phyloP scores from a whole-genome alignment of 2,888 invertebrate genomes.

The Oxystoma pomonae region DNA sequence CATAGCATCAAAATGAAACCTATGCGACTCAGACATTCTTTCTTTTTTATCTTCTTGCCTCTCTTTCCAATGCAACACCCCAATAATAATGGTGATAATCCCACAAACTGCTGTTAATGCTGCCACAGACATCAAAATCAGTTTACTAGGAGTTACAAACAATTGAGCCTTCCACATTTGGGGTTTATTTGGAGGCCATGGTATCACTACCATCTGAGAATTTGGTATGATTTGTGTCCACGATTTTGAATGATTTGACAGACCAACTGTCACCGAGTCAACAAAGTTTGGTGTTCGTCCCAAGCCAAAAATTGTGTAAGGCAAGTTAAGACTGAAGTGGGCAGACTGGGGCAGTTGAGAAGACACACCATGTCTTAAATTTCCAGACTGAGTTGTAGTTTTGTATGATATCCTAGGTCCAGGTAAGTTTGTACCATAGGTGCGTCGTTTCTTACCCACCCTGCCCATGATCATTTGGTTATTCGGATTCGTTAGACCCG shows the following conservation, averaged over 20 bases:
- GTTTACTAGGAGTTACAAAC: slow-evolving; percentile 91
- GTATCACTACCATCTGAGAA: slow-evolving; percentile 95
- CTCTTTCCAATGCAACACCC: slow-evolving; percentile 87
- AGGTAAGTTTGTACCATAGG: slow-evolving; percentile 87
- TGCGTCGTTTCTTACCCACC: slow-evolving; percentile 70
- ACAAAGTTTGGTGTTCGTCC: slow-evolving; percentile 98
- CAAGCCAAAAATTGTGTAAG: slow-evolving; percentile 95
- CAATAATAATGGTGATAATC: slow-evolving; percentile 79
- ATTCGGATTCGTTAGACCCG: slow-evolving; percentile 70
- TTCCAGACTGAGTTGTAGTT: slow-evolving; percentile 86
- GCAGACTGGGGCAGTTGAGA: slow-evolving; percentile 90
- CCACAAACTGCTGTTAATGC: slow-evolving; percentile 84
- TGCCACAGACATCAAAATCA: slow-evolving; percentile 87
- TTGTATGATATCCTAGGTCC: slow-evolving; percentile 44
- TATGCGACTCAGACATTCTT: slow-evolving; percentile 72
- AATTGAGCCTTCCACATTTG: slow-evolving; percentile 84
- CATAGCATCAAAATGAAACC: slow-evolving; percentile 86
- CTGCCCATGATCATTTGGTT: slow-evolving; percentile 69
- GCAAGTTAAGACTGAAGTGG: slow-evolving; percentile 88
- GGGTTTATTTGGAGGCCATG: slow-evolving; percentile 73
- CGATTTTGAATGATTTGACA: slow-evolving; percentile 64
- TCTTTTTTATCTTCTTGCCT: slow-evolving; percentile 76
- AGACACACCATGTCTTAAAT: slow-evolving; percentile 72
- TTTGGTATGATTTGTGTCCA: slow-evolving; percentile 96
- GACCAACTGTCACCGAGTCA: slow-evolving; percentile 78